Conservation (phyloP, 2,888 invertebrate species). For the Latheticus oryzae region DNA sequence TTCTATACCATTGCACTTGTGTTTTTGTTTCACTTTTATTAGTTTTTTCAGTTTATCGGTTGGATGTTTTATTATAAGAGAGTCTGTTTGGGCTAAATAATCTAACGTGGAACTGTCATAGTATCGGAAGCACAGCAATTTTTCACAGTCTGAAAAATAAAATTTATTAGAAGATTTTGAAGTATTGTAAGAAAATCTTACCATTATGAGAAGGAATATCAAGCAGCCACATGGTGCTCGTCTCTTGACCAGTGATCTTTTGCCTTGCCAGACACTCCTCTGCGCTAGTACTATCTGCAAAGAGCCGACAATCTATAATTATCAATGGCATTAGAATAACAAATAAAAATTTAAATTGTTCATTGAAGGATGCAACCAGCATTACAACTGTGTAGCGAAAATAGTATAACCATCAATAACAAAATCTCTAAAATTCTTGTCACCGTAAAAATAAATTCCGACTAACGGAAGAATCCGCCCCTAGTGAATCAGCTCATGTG, state of each 20-base stretch:
- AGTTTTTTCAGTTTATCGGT: constrained; percentile 69
- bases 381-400: background rate
- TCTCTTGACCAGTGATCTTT: constrained; percentile 67
- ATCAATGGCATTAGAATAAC: background rate
- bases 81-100: constrained; percentile 74
- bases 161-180: too few species aligned
- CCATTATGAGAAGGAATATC: constrained; percentile 77
- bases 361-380: constrained; percentile 14
- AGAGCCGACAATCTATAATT: too few species aligned
- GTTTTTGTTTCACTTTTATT: constrained; percentile 66
- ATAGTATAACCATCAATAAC: too few species aligned
- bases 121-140: constrained; percentile 77
- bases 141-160: constrained; percentile 73
- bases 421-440: too few species aligned
- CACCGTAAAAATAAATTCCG: background rate
- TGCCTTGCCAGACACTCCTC: constrained; percentile 64
- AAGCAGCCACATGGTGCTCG: constrained; percentile 78
- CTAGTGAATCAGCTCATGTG: constrained; percentile 20
- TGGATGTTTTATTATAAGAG: constrained; percentile 72
- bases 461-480: constrained; percentile 10
- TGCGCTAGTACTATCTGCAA: constrained; percentile 64
- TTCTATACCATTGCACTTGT: constrained; percentile 60
- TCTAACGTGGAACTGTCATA: constrained; percentile 75
- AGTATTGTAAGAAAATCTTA: too few species aligned
- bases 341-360: background rate